Percentiles rank a stretch among this genome's conserved stretches.
These are phyloP conservation scores for Turnix velox DNA, from an alignment of 2,113 vertebrate genomes.

Conservation along the genomic window DNA sequence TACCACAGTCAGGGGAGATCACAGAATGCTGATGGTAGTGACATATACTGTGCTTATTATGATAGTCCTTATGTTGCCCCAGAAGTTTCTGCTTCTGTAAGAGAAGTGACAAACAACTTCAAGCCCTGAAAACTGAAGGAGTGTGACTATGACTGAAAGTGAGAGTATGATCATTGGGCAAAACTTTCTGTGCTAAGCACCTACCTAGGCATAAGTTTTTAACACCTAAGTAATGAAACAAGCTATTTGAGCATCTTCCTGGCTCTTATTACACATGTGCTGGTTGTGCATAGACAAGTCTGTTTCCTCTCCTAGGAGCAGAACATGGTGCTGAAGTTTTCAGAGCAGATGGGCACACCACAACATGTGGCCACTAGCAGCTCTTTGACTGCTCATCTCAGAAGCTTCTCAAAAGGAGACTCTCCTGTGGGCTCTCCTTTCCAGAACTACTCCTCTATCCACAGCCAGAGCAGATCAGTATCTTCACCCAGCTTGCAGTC, in stretches of 20 bases:
- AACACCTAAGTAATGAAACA: background rate
- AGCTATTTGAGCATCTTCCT: background rate
- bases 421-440: slow-evolving; percentile 85
- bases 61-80: background rate
- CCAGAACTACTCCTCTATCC: slow-evolving; percentile 86
- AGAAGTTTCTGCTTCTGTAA: background rate
- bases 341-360: slow-evolving; percentile 77
- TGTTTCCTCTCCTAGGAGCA: slow-evolving; percentile 77
- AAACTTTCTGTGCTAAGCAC: background rate
- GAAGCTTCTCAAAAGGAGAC: slow-evolving; percentile 86
- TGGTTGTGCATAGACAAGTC: background rate
- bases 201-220: background rate
- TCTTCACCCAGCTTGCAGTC: slow-evolving; percentile 87
- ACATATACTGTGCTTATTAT: accelerated
- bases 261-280: background rate
- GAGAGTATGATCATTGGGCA: background rate
- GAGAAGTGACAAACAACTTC: background rate
- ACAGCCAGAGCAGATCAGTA: slow-evolving; percentile 83
- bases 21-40: accelerated
- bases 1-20: background rate
- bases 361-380: slow-evolving; percentile 76
- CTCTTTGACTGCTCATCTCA: slow-evolving; percentile 83
- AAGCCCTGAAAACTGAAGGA: background rate
- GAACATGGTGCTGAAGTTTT: slow-evolving; percentile 82
- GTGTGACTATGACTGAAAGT: background rate